Conservation (phyloP, 1,140 invertebrate species). For the Tetraneura akinire region DNA sequence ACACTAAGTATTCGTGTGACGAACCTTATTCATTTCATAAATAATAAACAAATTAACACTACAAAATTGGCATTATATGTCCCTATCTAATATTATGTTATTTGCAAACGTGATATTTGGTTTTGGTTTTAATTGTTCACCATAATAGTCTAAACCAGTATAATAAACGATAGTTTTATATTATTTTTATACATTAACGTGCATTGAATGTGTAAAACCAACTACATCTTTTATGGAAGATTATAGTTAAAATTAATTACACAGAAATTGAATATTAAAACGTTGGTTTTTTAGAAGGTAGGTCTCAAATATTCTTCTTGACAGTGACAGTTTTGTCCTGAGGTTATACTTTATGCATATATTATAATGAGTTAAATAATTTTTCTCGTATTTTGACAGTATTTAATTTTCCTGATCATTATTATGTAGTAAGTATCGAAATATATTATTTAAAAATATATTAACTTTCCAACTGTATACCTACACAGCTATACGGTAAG, state of each 20-base stretch:
- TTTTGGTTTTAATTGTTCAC: constrained; percentile 23
- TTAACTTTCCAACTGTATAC: no score
- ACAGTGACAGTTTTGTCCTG: not conserved
- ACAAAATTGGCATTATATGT: not conserved
- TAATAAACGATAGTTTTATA: not conserved
- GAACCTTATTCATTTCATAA: not conserved
- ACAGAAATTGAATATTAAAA: not conserved
- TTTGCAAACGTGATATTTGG: constrained; percentile 40
- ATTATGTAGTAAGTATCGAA: no score
- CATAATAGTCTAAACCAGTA: constrained; percentile 18
- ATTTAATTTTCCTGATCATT: not conserved
- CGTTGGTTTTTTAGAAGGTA: not conserved
- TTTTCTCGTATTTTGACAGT: not conserved
- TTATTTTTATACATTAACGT: not conserved
- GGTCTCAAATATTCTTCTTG: not conserved
- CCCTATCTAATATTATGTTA: not conserved
- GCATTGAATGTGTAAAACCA: constrained; percentile 1
- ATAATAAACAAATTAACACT: constrained; percentile 6
- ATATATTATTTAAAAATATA: no score
- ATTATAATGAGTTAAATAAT: not conserved
- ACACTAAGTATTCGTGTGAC: not conserved
- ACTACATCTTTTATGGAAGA: not conserved
- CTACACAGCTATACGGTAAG: no score
- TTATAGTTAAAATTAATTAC: not conserved
- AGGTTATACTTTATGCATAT: not conserved